phyloP scores from a whole-genome alignment of 2,797 vertebrate genomes.

The Gorsachius magnificus region DNA sequence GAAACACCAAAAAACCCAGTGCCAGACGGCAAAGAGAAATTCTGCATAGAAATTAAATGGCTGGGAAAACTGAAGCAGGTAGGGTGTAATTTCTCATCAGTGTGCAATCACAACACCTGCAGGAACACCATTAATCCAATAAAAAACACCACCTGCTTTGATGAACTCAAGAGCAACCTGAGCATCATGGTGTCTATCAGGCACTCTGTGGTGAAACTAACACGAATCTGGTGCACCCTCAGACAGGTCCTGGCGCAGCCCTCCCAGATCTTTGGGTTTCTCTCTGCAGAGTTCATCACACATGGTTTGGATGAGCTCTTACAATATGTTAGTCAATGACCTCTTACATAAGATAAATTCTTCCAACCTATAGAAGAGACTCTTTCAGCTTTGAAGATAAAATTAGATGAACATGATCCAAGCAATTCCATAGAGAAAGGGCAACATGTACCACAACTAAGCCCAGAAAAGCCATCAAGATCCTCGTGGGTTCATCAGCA shows the following conservation, averaged over 20 bases:
- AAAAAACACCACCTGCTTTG: background rate
- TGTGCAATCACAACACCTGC: background rate
- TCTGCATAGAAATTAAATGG: background rate
- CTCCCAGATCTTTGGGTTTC: background rate
- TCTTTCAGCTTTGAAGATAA: background rate
- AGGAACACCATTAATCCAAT: background rate
- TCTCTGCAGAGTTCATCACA: background rate
- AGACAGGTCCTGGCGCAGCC: background rate
- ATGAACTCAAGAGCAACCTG: background rate
- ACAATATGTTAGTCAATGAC: background rate
- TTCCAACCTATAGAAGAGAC: background rate
- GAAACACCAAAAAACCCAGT: background rate
- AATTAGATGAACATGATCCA: background rate
- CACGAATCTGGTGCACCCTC: background rate
- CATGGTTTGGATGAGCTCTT: background rate
- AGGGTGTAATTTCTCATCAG: background rate
- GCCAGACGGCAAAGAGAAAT: background rate
- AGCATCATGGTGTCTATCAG: fast-evolving
- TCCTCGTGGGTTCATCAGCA: background rate
- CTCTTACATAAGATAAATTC: background rate
- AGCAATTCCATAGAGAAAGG: background rate
- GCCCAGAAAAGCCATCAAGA: background rate
- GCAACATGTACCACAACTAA: background rate
- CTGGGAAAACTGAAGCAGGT: background rate
- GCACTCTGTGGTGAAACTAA: background rate